Percentiles rank a stretch among this genome's conserved stretches.
phyloP scores from a whole-genome alignment of 2,797 vertebrate species.

The Bovichtus variegatus region DNA sequence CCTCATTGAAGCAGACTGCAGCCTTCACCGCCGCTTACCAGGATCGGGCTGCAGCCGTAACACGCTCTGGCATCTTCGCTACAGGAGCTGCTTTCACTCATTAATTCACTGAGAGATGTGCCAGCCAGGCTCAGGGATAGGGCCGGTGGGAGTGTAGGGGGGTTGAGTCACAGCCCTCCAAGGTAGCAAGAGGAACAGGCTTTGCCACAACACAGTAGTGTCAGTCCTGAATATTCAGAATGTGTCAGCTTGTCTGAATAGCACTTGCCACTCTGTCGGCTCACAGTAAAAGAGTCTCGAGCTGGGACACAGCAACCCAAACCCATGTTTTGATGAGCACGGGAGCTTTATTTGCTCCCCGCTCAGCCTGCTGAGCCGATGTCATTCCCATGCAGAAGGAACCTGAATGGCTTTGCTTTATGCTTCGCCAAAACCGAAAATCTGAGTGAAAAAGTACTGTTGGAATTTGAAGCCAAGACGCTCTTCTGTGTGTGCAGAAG shows the following conservation, averaged over 20 bases:
- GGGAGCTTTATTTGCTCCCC: background rate
- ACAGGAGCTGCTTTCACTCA: conserved; percentile 74
- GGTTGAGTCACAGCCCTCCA: conserved; percentile 31
- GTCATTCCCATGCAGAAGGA: background rate
- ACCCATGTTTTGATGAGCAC: conserved; percentile 43
- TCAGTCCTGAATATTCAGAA: conserved; percentile 59
- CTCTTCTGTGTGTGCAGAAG: background rate
- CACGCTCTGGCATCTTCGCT: conserved; percentile 76
- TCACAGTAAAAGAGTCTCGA: conserved; percentile 43
- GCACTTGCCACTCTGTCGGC: conserved; percentile 61
- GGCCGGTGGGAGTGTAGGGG: background rate
- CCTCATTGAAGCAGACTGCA: conserved; percentile 69
- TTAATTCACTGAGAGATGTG: conserved; percentile 70
- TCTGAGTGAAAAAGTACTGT: background rate
- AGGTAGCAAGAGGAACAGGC: conserved; percentile 51
- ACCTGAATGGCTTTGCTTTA: background rate
- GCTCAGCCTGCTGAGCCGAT: background rate
- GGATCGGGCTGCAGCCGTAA: conserved; percentile 68
- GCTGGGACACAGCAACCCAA: conserved; percentile 35
- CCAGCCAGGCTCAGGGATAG: conserved; percentile 29
- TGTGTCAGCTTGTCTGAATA: conserved; percentile 56
- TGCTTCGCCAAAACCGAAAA: background rate
- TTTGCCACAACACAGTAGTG: conserved; percentile 58
- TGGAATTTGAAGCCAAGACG: background rate
- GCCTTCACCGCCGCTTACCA: conserved; percentile 60